Evolutionary conservation across 92 coral and sea anemone genomes (phyloP).

Genomic region (Metridium senile): DNA sequence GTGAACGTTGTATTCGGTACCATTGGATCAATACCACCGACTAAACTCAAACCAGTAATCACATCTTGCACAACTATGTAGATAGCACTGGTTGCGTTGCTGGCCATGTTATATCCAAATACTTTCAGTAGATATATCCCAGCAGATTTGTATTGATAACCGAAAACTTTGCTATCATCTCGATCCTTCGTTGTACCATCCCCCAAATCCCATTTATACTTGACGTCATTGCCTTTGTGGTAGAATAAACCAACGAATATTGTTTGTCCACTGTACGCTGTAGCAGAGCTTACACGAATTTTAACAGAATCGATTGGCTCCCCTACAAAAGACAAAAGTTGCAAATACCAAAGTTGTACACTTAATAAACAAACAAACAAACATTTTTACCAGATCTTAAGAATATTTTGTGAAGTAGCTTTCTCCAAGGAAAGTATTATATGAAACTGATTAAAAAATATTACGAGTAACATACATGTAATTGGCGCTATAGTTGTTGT

Average conservation of each 20-base stretch:
- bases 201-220: slow-evolving; percentile 69
- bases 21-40: slow-evolving; percentile 29
- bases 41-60: slow-evolving; percentile 31
- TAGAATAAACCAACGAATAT: slow-evolving; percentile 34
- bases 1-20: slow-evolving; percentile 42
- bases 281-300: slow-evolving; percentile 8
- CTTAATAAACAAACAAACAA: too few relatives aligned
- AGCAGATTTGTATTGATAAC: slow-evolving; percentile 41
- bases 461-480: slow-evolving; percentile 4
- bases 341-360: too few relatives aligned
- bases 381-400: too few relatives aligned
- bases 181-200: slow-evolving; percentile 41
- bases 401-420: too few relatives aligned
- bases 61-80: slow-evolving; percentile 52
- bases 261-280: slow-evolving; percentile 13
- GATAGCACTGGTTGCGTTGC: slow-evolving; percentile 39
- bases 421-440: too few relatives aligned
- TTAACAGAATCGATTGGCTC: slow-evolving; percentile 29
- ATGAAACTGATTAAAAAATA: background rate
- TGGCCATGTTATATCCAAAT: slow-evolving; percentile 54
- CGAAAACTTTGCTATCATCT: slow-evolving; percentile 1
- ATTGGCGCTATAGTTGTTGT: slow-evolving; percentile 19
- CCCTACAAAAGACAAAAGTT: slow-evolving; percentile 11
- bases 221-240: slow-evolving; percentile 58
- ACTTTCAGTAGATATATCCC: slow-evolving; percentile 61